Evolutionary conservation across 1,140 invertebrate genomes (phyloP), one percentile per base, ranked within the genome.

Genomic region (Drosophila tsacasi): DNA sequence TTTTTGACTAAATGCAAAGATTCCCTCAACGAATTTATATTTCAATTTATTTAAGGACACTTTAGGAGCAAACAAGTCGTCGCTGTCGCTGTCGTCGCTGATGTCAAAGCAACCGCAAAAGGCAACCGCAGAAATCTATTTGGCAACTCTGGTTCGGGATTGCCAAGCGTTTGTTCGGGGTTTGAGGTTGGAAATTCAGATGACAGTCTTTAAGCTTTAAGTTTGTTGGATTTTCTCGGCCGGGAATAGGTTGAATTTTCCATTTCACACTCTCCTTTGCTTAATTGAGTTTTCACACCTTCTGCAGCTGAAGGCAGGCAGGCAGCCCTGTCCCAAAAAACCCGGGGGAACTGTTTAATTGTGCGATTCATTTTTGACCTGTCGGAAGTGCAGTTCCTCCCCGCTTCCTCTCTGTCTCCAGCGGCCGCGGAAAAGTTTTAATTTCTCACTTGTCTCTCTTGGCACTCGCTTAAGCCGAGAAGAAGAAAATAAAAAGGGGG

Each of bases 331-430:
- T 35, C 40, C 32, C 44, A 66, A 58, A 55, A 55, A 60, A 58
- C 63, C 47, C 32, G 54, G 25, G 68, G 57, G 69, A 73, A 58
- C 75, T 81, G 67, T 81, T 90, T 89, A 90, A 89, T 90, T 89
- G 75, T 66, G 85, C 84, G 81, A 89, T 89, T 89, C 85, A 90
- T 90, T 89, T 89, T 90, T 89, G 84, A 90, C 74, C 84, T 89
- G 84, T 75, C 85, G 73, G 81, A 81, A 85, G 74, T 85, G 73
- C 60, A 64, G n/a, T 69, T 25, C 35, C 25, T 32, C 0, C 13
- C 37, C 21, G 1, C 37, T 12, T 58, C 42, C 40, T 8, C 47
- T 30, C n/a, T 37, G 23, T 15, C 19, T 25, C 12, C 58, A 64
- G 42, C 35, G 21, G 49, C 49, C 32, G 54, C 54, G 54, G 35